Conservation (phyloP, 2,797 vertebrate genomes). For the Liparis tanakae region DNA sequence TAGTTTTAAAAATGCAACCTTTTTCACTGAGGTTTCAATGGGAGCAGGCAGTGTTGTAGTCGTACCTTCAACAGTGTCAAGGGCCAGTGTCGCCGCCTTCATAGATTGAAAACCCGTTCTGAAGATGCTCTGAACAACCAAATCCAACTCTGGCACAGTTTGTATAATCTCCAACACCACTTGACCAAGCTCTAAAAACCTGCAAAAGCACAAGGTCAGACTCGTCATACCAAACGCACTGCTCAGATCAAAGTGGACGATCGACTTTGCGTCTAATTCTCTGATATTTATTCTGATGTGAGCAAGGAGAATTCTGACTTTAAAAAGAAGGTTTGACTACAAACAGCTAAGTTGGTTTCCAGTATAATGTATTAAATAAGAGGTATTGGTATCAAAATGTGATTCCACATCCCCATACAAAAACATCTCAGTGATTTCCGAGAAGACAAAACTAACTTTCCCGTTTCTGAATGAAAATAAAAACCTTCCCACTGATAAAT, state of each 20-base stretch:
- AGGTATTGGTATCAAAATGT: not conserved
- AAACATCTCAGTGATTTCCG: not conserved
- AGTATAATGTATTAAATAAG: not conserved
- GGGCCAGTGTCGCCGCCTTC: slow-evolving; percentile 47
- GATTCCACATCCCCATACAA: not conserved
- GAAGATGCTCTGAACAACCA: slow-evolving; percentile 64
- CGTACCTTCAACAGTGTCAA: slow-evolving; percentile 63
- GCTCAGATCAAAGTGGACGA: not conserved
- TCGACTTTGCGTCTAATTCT: not conserved
- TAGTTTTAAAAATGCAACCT: not conserved
- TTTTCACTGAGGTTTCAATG: not conserved
- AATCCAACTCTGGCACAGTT: slow-evolving; percentile 61
- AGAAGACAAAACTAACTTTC: not conserved
- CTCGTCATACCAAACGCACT: slow-evolving; percentile 2
- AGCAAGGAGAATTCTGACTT: not conserved
- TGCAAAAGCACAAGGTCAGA: slow-evolving; percentile 43
- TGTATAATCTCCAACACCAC: slow-evolving; percentile 65
- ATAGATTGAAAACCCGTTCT: slow-evolving; percentile 68
- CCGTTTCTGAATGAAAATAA: not conserved
- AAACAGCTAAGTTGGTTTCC: not conserved
- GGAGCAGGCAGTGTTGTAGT: slow-evolving; percentile 3
- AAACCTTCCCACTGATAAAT: not conserved
- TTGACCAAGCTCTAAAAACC: slow-evolving; percentile 72
- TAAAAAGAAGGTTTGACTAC: not conserved
- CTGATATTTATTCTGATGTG: not conserved